Base-by-base conservation (phyloP, 2,888 invertebrate species). In the Hedya salicella region DNA sequence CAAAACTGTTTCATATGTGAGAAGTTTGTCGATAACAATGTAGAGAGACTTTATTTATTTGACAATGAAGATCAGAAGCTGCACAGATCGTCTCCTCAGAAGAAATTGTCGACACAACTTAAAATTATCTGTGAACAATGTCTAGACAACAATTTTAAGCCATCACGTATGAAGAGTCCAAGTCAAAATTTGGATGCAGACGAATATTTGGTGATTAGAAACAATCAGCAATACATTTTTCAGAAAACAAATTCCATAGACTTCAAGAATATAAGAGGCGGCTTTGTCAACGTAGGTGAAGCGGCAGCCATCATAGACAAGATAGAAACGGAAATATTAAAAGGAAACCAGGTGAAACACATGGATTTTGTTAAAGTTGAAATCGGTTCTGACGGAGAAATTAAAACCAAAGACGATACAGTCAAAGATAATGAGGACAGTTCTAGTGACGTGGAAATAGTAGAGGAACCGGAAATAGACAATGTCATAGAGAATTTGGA, bases 201-300 rank as follows among this genome's bases (percentile, higher is more conserved):
- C 42, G 91, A 92, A 67, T 92, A 81, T 75, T 76, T 92, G 5
- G 89, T 92, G 0, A 91, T 92, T 52, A 81, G 83, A 60, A 91
- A 92, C 46, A 92, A 92, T 48, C 89, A 91, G 40, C 92, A 92
- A 65, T 91, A 87, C 69, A 89, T 92, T 52, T 92, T 88, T 65
- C 87, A 89, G 65, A 91, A 88, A 62, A 81, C 81, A 1, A 83
- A 79, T 52, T 72, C 79, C 11, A 79, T 85, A 1, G 77, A 71
- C 66, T 79, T 77, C 3, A 72, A 73, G 1, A 75, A 76, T 59
- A 74, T 73, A 36, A 75, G 75, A 59, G 79, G 68, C 69, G 74
- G 73, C 25, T 71, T 69, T n/a, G 68, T 68, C 11, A 68, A 70
- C 11, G 50, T 66, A 11, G 62, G 60, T 2, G 63, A 69, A 39